Conservation (phyloP, 2,113 vertebrate genomes). For the Strix uralensis region DNA sequence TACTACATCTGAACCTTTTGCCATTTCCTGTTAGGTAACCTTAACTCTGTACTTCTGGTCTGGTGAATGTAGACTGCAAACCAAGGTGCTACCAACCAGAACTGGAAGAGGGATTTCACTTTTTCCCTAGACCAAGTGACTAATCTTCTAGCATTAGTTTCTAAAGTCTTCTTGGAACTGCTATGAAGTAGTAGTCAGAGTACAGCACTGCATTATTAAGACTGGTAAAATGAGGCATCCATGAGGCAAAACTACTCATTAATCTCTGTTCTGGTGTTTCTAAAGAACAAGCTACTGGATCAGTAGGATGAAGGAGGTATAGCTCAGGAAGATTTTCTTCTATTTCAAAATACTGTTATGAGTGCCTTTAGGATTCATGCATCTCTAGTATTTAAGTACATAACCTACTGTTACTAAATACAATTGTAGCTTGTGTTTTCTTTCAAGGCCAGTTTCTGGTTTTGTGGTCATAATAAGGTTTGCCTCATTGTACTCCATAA, state of each 20-base stretch:
- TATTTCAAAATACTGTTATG: background rate
- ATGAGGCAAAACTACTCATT: background rate
- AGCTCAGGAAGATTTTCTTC: background rate
- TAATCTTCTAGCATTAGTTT: background rate
- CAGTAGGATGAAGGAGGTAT: background rate
- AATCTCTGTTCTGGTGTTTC: background rate
- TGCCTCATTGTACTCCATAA: background rate
- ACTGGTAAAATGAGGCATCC: background rate
- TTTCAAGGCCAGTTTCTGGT: background rate
- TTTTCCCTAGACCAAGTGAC: background rate
- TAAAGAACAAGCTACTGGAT: background rate
- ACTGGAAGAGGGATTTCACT: background rate
- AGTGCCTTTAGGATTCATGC: slow-evolving; percentile 16
- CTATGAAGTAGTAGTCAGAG: background rate
- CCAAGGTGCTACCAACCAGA: background rate
- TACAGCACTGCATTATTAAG: background rate
- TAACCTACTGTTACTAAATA: background rate
- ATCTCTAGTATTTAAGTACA: background rate
- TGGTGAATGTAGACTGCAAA: background rate
- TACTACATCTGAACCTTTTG: background rate
- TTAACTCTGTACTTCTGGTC: background rate
- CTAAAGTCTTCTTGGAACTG: background rate
- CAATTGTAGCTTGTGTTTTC: background rate
- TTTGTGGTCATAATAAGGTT: background rate
- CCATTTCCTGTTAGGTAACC: background rate